Base-by-base conservation (phyloP, 1,140 invertebrate species). In the Drosophila erecta region DNA sequence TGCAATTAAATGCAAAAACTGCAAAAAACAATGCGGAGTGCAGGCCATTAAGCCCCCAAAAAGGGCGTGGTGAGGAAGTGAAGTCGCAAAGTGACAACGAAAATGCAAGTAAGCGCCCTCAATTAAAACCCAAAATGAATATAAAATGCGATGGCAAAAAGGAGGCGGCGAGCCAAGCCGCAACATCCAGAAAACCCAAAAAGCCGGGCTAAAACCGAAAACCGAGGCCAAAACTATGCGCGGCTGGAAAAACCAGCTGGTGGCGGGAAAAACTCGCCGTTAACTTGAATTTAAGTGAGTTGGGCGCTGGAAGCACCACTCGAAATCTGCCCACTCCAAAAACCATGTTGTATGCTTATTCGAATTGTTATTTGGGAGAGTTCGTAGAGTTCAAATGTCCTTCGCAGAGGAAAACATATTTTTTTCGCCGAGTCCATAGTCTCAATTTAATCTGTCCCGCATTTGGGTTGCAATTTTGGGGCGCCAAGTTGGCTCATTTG, bases 71-170 rank as follows among this genome's bases (percentile, higher is more conserved):
- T 24, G 41, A 38, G 53, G 51, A 62, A 40, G 17, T 38, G 44
- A 76, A 86, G 78, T 87, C 64, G 79, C 59, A 83, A 89, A 87
- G 75, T 89, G 79, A 83, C 83, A 87, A 89, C 79, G 79, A 87
- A 87, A 87, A 76, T 89, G 84, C 83, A 87, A 89, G 84, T 87
- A 87, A 87, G 83, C 83, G 75, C 55, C 71, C 61, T 76, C 84
- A 81, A 87, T 89, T 87, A 89, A 87, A 89, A 89, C 53, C 75
- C 84, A 59, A 87, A 87, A 86, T 81, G 74, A 75, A 74, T 85
- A 86, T 85, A 85, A 81, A 87, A 77, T 67, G 74, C 64, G 61
- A 75, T 59, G 59, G 22, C 62, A 58, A 77, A 85, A 78, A 74
- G 17, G 37, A 27, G 3, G 30, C 35, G 37, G 22, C 33, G 37